A percentile compares a stretch with the other conserved stretches of the same genome.
Evolutionary conservation across 53 echinoderm and acorn worm genomes (phyloP).

Genomic region (Mesocentrotus franciscanus): DNA sequence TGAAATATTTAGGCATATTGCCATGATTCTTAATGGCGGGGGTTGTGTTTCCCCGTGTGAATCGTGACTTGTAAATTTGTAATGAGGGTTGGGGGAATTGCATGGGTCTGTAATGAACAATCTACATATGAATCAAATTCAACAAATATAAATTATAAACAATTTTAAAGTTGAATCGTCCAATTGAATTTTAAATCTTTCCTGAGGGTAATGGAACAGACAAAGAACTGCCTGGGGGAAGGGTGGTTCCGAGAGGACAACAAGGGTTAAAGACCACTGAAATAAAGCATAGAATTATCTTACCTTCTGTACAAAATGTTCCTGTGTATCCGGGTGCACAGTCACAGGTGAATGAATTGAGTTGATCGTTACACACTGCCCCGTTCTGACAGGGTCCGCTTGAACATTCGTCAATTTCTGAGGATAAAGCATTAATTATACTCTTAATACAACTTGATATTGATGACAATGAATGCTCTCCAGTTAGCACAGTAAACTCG

Average conservation of each 20-base stretch:
- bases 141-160: neutral
- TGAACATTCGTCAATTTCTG: constrained; percentile 55
- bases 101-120: no score
- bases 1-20: no score
- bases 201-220: neutral
- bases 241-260: neutral
- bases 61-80: neutral
- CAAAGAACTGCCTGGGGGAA: neutral
- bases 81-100: no score
- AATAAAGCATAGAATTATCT: neutral
- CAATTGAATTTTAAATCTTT: neutral
- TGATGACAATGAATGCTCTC: no score
- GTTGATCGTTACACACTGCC: constrained; percentile 22
- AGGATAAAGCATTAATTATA: neutral
- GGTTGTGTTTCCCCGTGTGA: neutral
- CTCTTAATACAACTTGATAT: no score
- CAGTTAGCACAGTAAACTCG: no score
- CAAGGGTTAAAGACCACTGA: neutral
- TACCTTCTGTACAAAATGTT: constrained; percentile 54
- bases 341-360: constrained; percentile 54
- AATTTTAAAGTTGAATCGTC: neutral
- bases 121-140: neutral
- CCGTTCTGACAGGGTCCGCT: constrained; percentile 50
- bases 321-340: constrained; percentile 67
- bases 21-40: no score